These are phyloP conservation scores for Lacerta bilineata DNA, from an alignment of 2,797 vertebrate species.

Conservation along the genomic window DNA sequence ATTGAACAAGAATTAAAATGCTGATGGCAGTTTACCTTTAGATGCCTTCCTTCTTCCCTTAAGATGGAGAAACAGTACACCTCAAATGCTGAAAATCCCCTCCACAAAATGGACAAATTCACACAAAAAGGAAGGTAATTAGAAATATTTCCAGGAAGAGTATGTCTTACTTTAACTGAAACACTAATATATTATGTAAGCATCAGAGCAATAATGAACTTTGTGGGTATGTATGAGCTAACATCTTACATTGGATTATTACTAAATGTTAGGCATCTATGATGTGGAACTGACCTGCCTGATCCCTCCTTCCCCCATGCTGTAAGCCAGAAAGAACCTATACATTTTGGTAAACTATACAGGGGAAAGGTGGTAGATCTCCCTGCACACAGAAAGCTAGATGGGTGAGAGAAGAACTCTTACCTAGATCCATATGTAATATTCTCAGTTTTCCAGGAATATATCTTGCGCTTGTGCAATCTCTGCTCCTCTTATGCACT, in stretches of 20 bases:
- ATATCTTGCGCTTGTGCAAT: neutral
- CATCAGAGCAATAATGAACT: neutral
- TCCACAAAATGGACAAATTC: constrained; percentile 60
- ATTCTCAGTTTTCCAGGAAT: neutral
- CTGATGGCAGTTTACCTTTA: constrained; percentile 67
- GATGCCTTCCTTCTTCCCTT: constrained; percentile 51
- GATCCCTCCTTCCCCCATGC: neutral
- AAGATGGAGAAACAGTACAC: constrained; percentile 66
- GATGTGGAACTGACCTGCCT: neutral
- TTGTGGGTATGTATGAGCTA: neutral
- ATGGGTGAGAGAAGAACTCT: neutral
- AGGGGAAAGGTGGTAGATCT: neutral
- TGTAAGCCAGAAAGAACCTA: neutral
- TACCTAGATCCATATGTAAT: neutral
- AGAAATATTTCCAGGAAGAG: constrained; percentile 64
- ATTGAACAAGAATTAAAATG: constrained; percentile 72
- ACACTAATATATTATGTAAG: constrained; percentile 51
- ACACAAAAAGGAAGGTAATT: constrained; percentile 63
- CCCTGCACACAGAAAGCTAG: neutral
- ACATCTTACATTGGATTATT: neutral
- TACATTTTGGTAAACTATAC: neutral
- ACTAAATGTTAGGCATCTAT: neutral
- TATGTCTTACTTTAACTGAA: constrained; percentile 57
- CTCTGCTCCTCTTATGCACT: neutral
- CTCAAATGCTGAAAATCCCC: constrained; percentile 58